These are phyloP conservation scores for Lepidocolaptes lacrymiger DNA, from an alignment of 2,797 vertebrate genomes.

Conservation along the genomic window DNA sequence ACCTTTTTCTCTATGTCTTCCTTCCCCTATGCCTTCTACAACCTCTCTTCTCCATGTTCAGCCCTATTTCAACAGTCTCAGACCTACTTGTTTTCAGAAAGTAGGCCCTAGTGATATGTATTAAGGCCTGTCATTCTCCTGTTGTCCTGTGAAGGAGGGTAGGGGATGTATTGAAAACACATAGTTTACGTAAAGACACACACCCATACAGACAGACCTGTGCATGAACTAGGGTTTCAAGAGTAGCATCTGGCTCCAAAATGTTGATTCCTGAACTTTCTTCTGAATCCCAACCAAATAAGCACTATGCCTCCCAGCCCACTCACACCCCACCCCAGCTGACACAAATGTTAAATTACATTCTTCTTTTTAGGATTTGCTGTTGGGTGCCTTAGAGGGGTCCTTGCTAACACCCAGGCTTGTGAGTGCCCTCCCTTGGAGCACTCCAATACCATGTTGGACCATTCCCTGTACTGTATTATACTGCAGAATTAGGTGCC, in stretches of 20 bases:
- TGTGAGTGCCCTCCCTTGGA: neutral
- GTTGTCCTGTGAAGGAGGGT: neutral
- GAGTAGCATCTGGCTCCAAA: neutral
- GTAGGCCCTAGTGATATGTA: neutral
- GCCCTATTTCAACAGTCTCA: neutral
- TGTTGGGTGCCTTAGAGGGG: neutral
- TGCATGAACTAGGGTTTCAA: neutral
- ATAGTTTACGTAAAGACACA: neutral
- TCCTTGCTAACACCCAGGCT: neutral
- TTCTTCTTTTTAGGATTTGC: neutral
- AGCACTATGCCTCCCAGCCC: neutral
- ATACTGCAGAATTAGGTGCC: neutral
- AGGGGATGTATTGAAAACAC: neutral
- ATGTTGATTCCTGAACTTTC: neutral
- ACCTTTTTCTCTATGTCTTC: neutral
- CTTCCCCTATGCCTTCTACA: neutral
- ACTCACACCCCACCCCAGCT: too few relatives aligned
- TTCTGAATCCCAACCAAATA: neutral
- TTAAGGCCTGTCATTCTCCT: neutral
- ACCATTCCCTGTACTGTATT: accelerated
- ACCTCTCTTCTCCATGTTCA: neutral
- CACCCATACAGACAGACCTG: neutral
- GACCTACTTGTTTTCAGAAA: neutral
- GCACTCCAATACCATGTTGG: too few relatives aligned
- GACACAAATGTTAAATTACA: neutral